phyloP scores from a whole-genome alignment of 2,888 invertebrate genomes.

The Homarus gammarus region DNA sequence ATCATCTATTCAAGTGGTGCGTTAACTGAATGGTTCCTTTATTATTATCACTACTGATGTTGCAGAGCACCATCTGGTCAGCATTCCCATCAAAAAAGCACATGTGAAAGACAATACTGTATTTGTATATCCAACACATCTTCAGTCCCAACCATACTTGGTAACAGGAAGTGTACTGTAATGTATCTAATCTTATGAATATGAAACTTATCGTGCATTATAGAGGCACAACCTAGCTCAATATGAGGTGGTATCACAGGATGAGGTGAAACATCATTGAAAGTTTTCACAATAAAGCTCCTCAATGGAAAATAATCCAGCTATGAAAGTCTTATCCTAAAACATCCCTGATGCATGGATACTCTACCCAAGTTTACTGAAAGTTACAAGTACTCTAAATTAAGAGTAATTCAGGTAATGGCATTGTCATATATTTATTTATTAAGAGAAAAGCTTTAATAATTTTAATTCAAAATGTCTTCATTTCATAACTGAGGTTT shows the following conservation, averaged over 20 bases:
- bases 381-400: too few species aligned
- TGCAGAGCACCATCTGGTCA: too few species aligned
- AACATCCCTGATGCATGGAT: background rate
- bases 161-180: background rate
- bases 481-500: background rate
- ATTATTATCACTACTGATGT: too few species aligned
- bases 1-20: too few species aligned
- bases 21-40: too few species aligned
- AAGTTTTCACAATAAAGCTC: background rate
- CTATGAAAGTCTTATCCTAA: background rate
- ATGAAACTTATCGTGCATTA: background rate
- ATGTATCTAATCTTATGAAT: background rate
- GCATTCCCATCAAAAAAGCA: too few species aligned
- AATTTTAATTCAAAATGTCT: too few species aligned
- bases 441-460: too few species aligned
- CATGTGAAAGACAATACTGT: background rate
- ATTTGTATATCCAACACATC: background rate
- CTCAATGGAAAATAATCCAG: background rate
- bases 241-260: conserved; percentile 10
- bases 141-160: too few species aligned
- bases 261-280: background rate
- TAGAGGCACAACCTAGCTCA: conserved; percentile 1
- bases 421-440: too few species aligned
- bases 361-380: too few species aligned
- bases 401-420: too few species aligned